phyloP scores from a whole-genome alignment of 2,797 vertebrate genomes.

The Coilia nasus region DNA sequence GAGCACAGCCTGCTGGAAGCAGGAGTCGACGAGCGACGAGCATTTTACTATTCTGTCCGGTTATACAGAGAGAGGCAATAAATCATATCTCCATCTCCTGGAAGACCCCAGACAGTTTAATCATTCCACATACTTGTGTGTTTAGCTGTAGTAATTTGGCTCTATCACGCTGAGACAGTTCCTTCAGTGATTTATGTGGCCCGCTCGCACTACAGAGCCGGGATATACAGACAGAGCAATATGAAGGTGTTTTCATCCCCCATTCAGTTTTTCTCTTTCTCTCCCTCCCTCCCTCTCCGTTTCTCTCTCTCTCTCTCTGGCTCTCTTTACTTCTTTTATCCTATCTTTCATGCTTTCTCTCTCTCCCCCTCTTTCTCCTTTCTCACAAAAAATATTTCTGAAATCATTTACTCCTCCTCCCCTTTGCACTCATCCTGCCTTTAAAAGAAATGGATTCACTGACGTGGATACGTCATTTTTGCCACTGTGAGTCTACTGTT shows the following conservation, averaged over 20 bases:
- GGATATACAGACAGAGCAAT: slow-evolving; percentile 36
- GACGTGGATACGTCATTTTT: background rate
- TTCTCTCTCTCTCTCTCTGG: background rate
- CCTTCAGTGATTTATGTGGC: slow-evolving; percentile 70
- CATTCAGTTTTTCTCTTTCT: background rate
- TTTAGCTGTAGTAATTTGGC: slow-evolving; percentile 76
- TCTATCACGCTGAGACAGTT: slow-evolving; percentile 73
- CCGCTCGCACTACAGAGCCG: slow-evolving; percentile 30
- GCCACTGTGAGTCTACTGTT: background rate
- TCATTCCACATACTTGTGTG: slow-evolving; percentile 73
- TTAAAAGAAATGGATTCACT: background rate
- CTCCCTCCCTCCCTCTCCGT: slow-evolving; percentile 10
- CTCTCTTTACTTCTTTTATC: background rate
- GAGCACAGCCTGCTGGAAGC: slow-evolving; percentile 40
- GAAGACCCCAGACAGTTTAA: slow-evolving; percentile 69
- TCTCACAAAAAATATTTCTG: background rate
- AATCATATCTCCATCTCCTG: slow-evolving; percentile 57
- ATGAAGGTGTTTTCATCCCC: slow-evolving; percentile 30
- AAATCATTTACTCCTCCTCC: background rate
- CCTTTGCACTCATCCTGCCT: background rate
- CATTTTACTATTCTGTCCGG: slow-evolving; percentile 52
- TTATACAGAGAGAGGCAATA: slow-evolving; percentile 50
- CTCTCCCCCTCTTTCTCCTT: background rate
- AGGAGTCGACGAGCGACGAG: slow-evolving; percentile 35
- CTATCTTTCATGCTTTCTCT: too few relatives aligned